These are phyloP conservation scores for Galerucella pusilla DNA, from an alignment of 2,888 invertebrate species.

Conservation along the genomic window DNA sequence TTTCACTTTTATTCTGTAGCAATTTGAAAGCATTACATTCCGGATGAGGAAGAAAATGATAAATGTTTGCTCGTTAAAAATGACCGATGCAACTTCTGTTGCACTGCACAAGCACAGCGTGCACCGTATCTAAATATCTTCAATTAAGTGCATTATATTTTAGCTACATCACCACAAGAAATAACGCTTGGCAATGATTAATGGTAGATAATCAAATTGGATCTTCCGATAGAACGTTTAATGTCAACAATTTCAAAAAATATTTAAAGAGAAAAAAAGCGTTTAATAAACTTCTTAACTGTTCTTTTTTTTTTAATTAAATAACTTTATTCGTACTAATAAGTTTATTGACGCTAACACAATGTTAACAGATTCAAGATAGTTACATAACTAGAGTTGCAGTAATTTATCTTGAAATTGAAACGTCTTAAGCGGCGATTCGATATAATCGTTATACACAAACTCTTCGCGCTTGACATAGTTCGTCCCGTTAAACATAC, in stretches of 20 bases:
- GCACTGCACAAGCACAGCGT: slow-evolving; percentile 33
- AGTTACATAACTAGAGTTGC: too few species aligned
- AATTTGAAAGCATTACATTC: slow-evolving; percentile 5
- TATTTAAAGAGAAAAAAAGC: background rate
- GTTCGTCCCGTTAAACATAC: too few species aligned
- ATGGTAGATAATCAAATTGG: slow-evolving; percentile 35
- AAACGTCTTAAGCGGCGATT: too few species aligned
- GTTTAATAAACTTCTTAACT: background rate
- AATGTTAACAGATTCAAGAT: too few species aligned
- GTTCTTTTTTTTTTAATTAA: too few species aligned
- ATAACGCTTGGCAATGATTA: slow-evolving; percentile 38
- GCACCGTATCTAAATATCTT: slow-evolving; percentile 34
- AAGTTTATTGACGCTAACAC: too few species aligned
- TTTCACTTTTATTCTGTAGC: slow-evolving; percentile 8
- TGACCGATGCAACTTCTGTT: slow-evolving; percentile 36
- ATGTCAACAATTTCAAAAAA: background rate
- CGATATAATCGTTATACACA: too few species aligned
- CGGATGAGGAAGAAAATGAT: slow-evolving; percentile 22
- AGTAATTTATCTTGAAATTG: too few species aligned
- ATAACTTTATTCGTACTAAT: too few species aligned
- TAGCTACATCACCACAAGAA: slow-evolving; percentile 37
- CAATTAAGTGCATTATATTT: slow-evolving; percentile 39
- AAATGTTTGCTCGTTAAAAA: slow-evolving; percentile 34
- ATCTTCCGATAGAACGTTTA: slow-evolving; percentile 16
- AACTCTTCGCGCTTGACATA: too few species aligned